A percentile compares a stretch with the other conserved stretches of the same genome.
phyloP scores from a whole-genome alignment of 2,797 vertebrate genomes.

The Antrozous pallidus region DNA sequence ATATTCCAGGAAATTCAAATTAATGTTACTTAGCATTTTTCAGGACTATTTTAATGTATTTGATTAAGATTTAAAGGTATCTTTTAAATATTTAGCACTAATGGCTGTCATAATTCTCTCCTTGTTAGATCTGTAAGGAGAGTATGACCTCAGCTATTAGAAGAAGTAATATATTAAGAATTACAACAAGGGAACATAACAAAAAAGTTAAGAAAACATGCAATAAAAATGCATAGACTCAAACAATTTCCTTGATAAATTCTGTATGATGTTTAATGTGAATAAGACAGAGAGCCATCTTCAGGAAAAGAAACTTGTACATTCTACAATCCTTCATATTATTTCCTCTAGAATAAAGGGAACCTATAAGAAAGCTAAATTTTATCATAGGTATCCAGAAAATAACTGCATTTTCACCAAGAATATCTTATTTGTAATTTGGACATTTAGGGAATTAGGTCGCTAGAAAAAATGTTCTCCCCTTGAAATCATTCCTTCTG shows the following conservation, averaged over 20 bases:
- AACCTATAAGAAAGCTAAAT: not conserved
- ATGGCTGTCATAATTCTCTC: not conserved
- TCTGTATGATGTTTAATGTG: not conserved
- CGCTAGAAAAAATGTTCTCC: not conserved
- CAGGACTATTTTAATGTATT: not conserved
- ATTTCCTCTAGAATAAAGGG: not conserved
- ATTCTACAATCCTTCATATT: not conserved
- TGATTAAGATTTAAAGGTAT: not conserved
- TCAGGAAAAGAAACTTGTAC: not conserved
- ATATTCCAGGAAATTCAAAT: not conserved
- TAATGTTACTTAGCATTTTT: not conserved
- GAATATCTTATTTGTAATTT: conserved; percentile 11
- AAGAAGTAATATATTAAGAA: not conserved
- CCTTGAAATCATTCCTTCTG: not conserved
- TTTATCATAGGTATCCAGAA: not conserved
- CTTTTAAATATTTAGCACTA: not conserved
- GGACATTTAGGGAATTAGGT: not conserved
- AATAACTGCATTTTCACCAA: conserved; percentile 12
- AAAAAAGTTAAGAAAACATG: not conserved
- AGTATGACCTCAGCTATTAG: not conserved
- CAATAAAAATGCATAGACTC: not conserved
- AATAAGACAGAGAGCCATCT: not conserved
- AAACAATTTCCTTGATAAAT: not conserved
- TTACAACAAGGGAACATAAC: not conserved
- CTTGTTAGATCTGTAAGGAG: not conserved